Evolutionary conservation across 2,113 vertebrate genomes (phyloP).

Genomic region (Catharus minimus): DNA sequence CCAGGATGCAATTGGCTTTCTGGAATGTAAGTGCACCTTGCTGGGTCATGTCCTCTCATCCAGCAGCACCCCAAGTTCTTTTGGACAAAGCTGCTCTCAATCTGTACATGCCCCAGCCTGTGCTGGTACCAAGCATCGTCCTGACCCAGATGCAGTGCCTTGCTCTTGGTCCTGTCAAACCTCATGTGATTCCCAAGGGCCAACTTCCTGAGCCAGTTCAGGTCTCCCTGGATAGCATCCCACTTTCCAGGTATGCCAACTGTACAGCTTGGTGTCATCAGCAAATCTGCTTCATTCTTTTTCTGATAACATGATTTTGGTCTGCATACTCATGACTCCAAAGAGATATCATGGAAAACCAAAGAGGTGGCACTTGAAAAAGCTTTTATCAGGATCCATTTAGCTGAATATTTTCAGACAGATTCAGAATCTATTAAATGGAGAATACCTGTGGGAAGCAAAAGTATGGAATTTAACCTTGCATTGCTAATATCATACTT

Average conservation of each 20-base stretch:
- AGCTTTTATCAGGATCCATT: not conserved
- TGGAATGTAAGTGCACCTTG: too few relatives aligned
- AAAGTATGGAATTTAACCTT: not conserved
- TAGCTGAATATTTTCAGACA: not conserved
- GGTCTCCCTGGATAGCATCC: not conserved
- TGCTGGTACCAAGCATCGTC: not conserved
- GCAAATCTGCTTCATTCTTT: not conserved
- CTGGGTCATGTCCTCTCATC: not conserved
- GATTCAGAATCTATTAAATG: not conserved
- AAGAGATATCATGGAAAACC: not conserved
- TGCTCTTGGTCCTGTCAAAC: not conserved
- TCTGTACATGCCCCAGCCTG: not conserved
- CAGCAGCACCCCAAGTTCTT: not conserved
- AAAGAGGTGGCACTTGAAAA: not conserved
- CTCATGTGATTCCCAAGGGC: not conserved
- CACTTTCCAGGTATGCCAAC: not conserved
- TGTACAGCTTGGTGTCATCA: not conserved
- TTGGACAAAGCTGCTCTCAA: not conserved
- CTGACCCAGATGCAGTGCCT: fast-evolving
- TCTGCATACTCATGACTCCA: not conserved
- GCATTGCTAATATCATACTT: not conserved
- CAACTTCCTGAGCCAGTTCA: not conserved
- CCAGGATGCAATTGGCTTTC: not conserved
- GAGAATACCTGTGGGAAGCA: not conserved
- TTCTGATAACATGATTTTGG: not conserved